Percentiles rank a stretch among this genome's conserved stretches.
phyloP scores from a whole-genome alignment of 2,888 invertebrate species.

The Paralinhomoeus sp. region DNA sequence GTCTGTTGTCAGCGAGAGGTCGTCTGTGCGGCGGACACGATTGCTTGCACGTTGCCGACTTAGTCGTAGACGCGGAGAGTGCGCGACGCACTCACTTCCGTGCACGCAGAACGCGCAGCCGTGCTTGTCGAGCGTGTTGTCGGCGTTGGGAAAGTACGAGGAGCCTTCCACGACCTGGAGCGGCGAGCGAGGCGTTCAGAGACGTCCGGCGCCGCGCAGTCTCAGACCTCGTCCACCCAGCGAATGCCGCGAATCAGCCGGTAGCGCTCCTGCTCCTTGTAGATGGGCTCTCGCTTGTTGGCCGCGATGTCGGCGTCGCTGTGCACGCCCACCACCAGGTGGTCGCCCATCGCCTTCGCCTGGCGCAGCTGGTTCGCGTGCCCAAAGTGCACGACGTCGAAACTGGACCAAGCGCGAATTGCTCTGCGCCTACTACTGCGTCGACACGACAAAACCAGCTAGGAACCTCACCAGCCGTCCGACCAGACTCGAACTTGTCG shows the following conservation, averaged over 20 bases:
- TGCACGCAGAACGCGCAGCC: conserved; percentile 93
- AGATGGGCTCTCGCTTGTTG: conserved; percentile 91
- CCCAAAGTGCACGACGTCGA: conserved; percentile 96
- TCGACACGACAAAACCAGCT: no score
- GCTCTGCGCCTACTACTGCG: no score
- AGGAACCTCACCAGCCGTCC: no score
- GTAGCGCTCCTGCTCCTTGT: conserved; percentile 41
- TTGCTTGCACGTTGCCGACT: no score
- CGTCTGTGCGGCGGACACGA: no score
- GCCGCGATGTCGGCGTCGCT: conserved; percentile 61
- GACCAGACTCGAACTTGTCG: no score
- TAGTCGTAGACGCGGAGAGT: no score
- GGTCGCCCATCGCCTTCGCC: conserved; percentile 78
- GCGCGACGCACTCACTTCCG: conserved; percentile 63
- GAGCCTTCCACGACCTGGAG: conserved; percentile 58
- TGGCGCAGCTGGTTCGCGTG: conserved; percentile 87
- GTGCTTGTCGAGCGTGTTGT: conserved; percentile 63
- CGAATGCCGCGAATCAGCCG: conserved; percentile 95
- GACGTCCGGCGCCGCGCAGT: no score
- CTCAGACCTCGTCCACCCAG: conserved; percentile 94
- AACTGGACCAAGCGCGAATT: no score
- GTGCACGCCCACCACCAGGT: conserved; percentile 78
- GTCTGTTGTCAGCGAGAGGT: conserved; percentile 80
- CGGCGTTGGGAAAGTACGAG: conserved; percentile 81
- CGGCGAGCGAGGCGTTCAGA: no score